Evolutionary conservation across 1,140 invertebrate species (phyloP).

Genomic region (Drosophila guanche): DNA sequence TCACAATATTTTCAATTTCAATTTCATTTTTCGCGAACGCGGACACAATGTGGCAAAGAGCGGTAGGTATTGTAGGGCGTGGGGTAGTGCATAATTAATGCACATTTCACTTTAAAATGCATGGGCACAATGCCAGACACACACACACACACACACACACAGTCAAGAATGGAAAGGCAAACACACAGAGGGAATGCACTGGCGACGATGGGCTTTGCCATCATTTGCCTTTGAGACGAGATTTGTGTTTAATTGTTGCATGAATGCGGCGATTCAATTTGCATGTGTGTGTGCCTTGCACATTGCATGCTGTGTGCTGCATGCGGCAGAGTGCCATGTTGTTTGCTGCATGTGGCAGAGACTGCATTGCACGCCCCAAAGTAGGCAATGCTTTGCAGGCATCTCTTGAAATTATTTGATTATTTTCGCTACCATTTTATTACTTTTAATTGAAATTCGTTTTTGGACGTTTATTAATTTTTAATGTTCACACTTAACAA

Average conservation of each 20-base stretch:
- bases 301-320: conserved; percentile 6
- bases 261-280: conserved; percentile 63
- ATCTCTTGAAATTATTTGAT: background rate
- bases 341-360: conserved; percentile 15
- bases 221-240: conserved; percentile 68
- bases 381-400: conserved; percentile 39
- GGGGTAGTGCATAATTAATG: conserved; percentile 71
- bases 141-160: conserved; percentile 39
- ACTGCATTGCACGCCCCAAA: conserved; percentile 44
- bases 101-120: conserved; percentile 81
- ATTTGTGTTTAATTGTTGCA: conserved; percentile 83
- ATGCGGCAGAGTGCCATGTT: background rate
- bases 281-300: conserved; percentile 21
- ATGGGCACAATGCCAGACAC: conserved; percentile 45
- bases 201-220: conserved; percentile 63
- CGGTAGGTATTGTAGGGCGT: conserved; percentile 22
- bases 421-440: conserved; percentile 5
- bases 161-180: conserved; percentile 5
- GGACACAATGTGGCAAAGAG: conserved; percentile 10
- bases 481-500: conserved; percentile 23
- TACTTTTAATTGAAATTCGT: conserved; percentile 6
- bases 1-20: conserved; percentile 58
- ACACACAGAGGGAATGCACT: conserved; percentile 47
- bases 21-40: conserved; percentile 59
- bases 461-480: conserved; percentile 18